phyloP scores from a whole-genome alignment of 2,113 vertebrate genomes.

The Sula dactylatra region DNA sequence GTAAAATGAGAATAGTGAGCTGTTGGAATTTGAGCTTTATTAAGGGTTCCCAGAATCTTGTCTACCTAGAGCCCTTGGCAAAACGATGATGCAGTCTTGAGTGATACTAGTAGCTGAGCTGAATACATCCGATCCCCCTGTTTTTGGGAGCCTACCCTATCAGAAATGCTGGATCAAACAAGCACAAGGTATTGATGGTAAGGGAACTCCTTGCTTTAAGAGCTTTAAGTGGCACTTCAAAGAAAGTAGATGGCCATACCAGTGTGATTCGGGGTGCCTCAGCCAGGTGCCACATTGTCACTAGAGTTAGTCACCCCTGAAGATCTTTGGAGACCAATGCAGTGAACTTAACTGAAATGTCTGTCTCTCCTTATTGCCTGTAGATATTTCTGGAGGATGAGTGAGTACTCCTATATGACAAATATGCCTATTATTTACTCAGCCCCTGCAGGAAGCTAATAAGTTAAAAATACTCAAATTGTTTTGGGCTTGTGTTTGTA shows the following conservation, averaged over 20 bases:
- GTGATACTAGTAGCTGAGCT: neutral
- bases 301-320: neutral
- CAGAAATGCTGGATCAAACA: neutral
- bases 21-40: neutral
- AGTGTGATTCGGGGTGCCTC: neutral
- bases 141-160: neutral
- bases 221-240: neutral
- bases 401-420: neutral
- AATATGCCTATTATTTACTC: neutral
- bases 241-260: neutral
- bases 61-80: neutral
- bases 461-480: neutral
- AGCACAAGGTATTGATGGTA: neutral
- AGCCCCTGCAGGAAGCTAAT: neutral
- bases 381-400: neutral
- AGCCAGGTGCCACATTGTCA: fast-evolving
- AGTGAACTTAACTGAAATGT: neutral
- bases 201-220: neutral
- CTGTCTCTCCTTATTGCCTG: neutral
- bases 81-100: neutral
- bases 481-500: neutral
- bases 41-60: neutral
- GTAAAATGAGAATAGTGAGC: neutral
- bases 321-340: neutral
- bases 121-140: fast-evolving